These are phyloP conservation scores for Alentia gelatinosa DNA, from an alignment of 2,888 invertebrate species.

Conservation along the genomic window DNA sequence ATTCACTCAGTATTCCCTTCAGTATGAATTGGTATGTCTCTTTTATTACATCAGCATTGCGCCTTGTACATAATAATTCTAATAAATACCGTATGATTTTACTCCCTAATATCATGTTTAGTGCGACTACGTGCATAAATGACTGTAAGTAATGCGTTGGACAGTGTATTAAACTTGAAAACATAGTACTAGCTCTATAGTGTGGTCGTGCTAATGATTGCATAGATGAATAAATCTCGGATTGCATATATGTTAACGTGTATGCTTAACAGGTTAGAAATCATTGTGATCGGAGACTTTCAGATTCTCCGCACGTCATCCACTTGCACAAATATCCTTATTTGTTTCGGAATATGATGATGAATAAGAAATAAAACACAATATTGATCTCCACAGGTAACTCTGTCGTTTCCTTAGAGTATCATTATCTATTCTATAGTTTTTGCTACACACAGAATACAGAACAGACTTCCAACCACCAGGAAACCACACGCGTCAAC, in stretches of 20 bases:
- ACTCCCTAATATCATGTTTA: neutral
- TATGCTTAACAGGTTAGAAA: no score
- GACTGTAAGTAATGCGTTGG: neutral
- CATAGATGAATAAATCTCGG: neutral
- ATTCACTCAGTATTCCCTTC: neutral
- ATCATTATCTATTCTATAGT: no score
- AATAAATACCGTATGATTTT: no score
- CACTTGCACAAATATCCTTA: neutral
- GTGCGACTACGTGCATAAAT: neutral
- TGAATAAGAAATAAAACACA: neutral
- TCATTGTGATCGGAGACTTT: no score
- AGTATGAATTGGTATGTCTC: neutral
- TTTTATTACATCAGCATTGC: neutral
- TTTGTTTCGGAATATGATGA: neutral
- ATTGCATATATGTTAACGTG: neutral
- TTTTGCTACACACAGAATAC: no score
- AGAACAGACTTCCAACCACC: no score
- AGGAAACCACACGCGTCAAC: no score
- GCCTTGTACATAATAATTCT: neutral
- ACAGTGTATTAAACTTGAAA: neutral
- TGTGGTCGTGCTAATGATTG: conserved; percentile 1
- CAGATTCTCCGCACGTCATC: neutral
- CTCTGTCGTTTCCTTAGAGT: neutral
- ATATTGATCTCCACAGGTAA: neutral
- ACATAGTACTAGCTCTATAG: neutral